Evolutionary conservation across 2,113 vertebrate genomes (phyloP), one percentile per base, ranked within the genome.

Genomic region (Laticauda colubrina): DNA sequence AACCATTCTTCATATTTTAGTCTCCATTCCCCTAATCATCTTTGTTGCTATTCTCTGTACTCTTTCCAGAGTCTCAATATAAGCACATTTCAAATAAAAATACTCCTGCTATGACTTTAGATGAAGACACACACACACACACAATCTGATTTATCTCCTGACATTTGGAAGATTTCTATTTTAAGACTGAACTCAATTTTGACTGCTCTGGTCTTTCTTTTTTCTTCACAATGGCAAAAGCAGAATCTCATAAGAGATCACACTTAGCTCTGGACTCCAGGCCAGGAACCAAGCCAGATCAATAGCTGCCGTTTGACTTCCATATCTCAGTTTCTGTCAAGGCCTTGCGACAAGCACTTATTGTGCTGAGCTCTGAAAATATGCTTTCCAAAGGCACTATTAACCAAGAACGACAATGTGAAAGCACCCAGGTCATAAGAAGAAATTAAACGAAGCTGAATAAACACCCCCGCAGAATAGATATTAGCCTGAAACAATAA

Each of bases 401-500:
- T 97, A 97, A 97, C 92, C 93, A 94, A 97, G 96, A 90, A 95
- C n/a, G 53, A 43, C 69, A 39, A 34, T 6, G 57, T 1, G 34
- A 81, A 81, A 43, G 69, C 75, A 21, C 1, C 0, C 9, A 53
- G 89, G 86, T 56, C 92, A 92, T 96, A 97, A 97, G 95, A 97
- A 97, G 97, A 97, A 96, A 96, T 95, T 95, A 97, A 97, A 97
- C 97, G 95, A 97, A 96, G 96, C 96, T 95, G 97, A 98, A 98
- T 97, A 97, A 97, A 97, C 95, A 93, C 94, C 88, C 69, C 2
- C 91, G 88, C 75, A 86, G 92, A 95, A 92, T 55, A 94, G 93
- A 94, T 54, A 95, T 95, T 96, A 95, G 90, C 12, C 94, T 95
- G 94, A 95, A 96, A 95, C 94, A 96, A 87, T 94, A 95, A 96